Evolutionary conservation across 2,888 invertebrate genomes (phyloP), one percentile per base, ranked within the genome.

Genomic region (Zaprionus obscuricornis): DNA sequence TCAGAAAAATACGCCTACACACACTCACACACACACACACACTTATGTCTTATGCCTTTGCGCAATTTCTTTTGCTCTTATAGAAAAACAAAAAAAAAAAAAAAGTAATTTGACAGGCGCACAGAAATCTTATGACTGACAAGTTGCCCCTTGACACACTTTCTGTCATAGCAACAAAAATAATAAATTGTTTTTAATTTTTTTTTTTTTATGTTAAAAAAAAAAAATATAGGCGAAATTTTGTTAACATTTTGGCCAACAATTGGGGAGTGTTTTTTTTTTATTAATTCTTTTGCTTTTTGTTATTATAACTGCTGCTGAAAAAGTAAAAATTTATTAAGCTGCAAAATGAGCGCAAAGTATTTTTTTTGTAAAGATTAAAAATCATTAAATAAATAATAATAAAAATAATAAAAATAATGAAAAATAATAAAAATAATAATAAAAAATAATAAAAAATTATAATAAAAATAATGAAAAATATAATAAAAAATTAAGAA

Each of bases 121-220:
- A 29, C 51, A 55, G 58, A 78, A 83, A 79, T 83, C 72, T 60
- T 74, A 57, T 79, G 84, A 85, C 76, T 78, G 72, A 79, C 84
- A 85, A 79, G 81, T 68, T 85, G 81, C 85, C 75, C 85, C 85
- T 85, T 85, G 85, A 85, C 85, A 87, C 64, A 85, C 81, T 85
- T 85, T 83, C 74, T 70, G 74, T 71, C 85, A 52, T 68, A 68
- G 86, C 82, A 67, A 77, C 77, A 67, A 69, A 64, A 33, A 51
- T 58, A 57, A 74, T 68, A 77, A 85, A 82, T 64, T 58, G 50
- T 64, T 67, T 81, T 74, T 34, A 51, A 14, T 62, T 47, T 58
- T 52, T 47, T 43, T 57, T 24, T 34, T n/a, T 45, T 27, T 46
- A 26, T 52, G 31, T 40, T 47, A 42, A 18, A 45, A 42, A 22